These are phyloP conservation scores for Epistrophella euchroma DNA, from an alignment of 2,888 invertebrate genomes.

Conservation along the genomic window DNA sequence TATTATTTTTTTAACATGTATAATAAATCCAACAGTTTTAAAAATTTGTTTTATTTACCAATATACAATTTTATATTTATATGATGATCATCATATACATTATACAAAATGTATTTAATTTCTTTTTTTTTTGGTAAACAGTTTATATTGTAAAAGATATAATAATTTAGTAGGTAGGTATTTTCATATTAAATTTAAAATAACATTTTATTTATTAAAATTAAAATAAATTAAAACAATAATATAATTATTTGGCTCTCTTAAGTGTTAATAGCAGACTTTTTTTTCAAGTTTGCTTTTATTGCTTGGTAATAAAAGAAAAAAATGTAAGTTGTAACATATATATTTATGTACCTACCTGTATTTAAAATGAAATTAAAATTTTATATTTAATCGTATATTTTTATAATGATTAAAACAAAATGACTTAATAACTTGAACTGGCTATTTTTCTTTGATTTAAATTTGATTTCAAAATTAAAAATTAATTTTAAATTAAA, in stretches of 20 bases:
- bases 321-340: not conserved
- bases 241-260: conserved; percentile 59
- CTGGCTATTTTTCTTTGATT: conserved; percentile 64
- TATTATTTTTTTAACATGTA: not conserved
- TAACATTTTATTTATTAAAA: conserved; percentile 23
- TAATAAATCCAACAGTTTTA: conserved; percentile 36
- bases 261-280: conserved; percentile 72
- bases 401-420: conserved; percentile 29
- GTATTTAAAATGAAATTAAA: not conserved
- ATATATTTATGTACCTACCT: no score
- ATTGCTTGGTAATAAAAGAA: conserved; percentile 4
- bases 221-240: conserved; percentile 63
- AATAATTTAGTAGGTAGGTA: conserved; percentile 17
- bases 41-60: not conserved
- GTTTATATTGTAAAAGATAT: conserved; percentile 2
- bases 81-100: not conserved
- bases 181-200: conserved; percentile 16
- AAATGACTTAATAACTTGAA: conserved; percentile 21
- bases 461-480: conserved; percentile 23
- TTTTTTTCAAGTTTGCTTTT: conserved; percentile 41
- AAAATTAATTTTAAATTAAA: not conserved
- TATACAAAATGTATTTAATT: not conserved
- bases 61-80: not conserved
- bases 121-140: conserved; percentile 2
- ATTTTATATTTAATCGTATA: not conserved